phyloP scores from a whole-genome alignment of 2,113 vertebrate species.

The Platysteira castanea region DNA sequence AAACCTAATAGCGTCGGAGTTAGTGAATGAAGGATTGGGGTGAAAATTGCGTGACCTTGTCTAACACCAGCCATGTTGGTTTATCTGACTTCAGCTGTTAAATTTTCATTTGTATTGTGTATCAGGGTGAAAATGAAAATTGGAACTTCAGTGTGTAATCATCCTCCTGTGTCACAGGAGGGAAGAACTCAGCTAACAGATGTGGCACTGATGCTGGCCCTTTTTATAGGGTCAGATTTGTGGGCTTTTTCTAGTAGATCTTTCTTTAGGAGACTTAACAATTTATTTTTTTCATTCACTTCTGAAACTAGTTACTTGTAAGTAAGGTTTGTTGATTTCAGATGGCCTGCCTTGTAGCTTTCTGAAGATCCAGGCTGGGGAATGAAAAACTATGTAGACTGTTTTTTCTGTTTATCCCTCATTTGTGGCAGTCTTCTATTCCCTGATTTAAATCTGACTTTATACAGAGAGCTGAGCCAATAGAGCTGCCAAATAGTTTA shows the following conservation, averaged over 20 bases:
- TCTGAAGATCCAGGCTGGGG: neutral
- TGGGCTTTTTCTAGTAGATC: neutral
- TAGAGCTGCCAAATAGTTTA: slow-evolving; percentile 18
- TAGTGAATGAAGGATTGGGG: neutral
- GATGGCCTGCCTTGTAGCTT: neutral
- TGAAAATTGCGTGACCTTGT: neutral
- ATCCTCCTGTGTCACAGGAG: neutral
- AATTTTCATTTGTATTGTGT: neutral
- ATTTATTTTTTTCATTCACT: neutral
- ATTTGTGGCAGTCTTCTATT: neutral
- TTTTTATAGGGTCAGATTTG: neutral
- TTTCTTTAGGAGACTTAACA: neutral
- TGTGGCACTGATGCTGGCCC: neutral
- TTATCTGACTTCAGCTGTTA: neutral
- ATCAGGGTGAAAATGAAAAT: neutral
- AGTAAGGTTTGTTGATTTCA: neutral
- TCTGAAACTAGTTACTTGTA: neutral
- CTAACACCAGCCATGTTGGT: neutral
- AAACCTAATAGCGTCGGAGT: neutral
- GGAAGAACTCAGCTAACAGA: neutral
- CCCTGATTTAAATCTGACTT: neutral
- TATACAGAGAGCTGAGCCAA: neutral
- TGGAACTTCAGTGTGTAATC: neutral
- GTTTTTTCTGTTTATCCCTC: neutral
- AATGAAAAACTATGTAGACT: neutral